phyloP scores from a whole-genome alignment of 1,140 invertebrate genomes.

The Apis mellifera region Amel_HAv3.1 CM009931.2:23825501-23826000 shows the following conservation, averaged over 20 bases:
- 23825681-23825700: background rate
- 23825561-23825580: background rate
- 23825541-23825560: background rate
- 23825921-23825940: background rate
- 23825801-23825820: background rate
- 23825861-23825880: background rate
- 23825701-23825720: background rate
- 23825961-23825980: background rate
- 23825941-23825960: too few relatives aligned
- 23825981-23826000: background rate
- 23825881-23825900: too few relatives aligned
- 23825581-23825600: background rate
- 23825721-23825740: background rate
- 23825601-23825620: constrained; percentile 2
- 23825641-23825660: constrained; percentile 14
- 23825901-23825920: background rate
- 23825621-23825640: constrained; percentile 3
- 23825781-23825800: background rate
- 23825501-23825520: background rate
- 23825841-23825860: constrained; percentile 3
- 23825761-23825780: background rate
- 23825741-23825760: background rate
- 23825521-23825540: background rate
- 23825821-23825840: background rate
- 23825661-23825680: background rate